These are phyloP conservation scores for Mastomys natalensis DNA, from an alignment of 2,113 vertebrate species.

Conservation along the genomic window DNA sequence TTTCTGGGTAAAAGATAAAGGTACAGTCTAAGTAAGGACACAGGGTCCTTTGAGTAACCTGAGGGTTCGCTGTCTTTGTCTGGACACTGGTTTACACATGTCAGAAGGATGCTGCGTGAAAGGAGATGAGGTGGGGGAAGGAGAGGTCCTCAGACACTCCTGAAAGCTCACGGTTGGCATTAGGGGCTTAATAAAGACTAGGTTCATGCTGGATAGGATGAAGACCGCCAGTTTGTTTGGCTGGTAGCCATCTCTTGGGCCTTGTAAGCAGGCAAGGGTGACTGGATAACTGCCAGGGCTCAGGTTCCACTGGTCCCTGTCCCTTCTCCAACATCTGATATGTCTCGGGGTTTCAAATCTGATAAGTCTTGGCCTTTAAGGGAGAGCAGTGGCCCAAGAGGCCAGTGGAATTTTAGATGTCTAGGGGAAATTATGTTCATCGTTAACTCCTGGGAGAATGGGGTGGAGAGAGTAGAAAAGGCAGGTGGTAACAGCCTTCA, in stretches of 20 bases:
- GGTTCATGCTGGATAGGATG: too few species aligned
- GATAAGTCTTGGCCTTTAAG: background rate
- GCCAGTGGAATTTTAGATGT: background rate
- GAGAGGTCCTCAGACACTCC: background rate
- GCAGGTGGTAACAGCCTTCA: background rate
- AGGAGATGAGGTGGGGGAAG: background rate
- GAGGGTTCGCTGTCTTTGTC: background rate
- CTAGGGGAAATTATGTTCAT: too few species aligned
- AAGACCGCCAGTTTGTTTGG: background rate
- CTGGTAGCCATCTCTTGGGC: background rate
- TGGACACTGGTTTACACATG: background rate
- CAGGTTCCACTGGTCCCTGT: background rate
- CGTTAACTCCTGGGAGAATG: background rate
- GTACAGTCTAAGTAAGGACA: background rate
- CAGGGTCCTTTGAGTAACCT: background rate
- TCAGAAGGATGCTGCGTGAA: background rate
- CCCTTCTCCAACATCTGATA: too few species aligned
- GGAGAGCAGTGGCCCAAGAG: background rate
- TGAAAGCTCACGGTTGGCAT: background rate
- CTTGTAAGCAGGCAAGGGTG: background rate
- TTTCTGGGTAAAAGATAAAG: background rate
- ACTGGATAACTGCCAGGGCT: background rate
- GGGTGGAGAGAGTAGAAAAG: background rate
- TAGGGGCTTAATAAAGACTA: background rate
- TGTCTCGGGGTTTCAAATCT: background rate